Base-by-base conservation (phyloP, 2,113 vertebrate species). In the Cariama cristata region DNA sequence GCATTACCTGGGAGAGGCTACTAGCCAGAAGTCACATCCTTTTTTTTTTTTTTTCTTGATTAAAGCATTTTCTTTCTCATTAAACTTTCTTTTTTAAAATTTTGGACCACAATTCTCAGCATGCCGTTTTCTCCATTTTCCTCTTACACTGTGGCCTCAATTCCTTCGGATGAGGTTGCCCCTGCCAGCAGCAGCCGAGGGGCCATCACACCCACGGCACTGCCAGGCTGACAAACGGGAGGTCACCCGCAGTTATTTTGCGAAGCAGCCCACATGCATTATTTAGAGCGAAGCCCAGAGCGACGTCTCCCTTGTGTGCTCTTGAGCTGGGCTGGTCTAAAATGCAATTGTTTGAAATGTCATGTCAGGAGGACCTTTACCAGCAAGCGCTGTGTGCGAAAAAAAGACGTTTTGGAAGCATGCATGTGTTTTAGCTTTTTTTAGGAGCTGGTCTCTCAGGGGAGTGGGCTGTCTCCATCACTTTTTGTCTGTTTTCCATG, bases 331-430 rank as follows among this genome's bases (percentile, higher is more conserved):
- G 32, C 60, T 94, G 45, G 35, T 81, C 77, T 91, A 87, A 95
- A 93, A 86, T 60, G 56, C 56, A 72, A 68, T 89, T 81, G 92
- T 95, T 87, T 85, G 87, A 95, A 96, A 93, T 94, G 91, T 73
- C 91, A 58, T 2, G 33, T 81, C 84, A 84, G 80, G 33, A 91
- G 58, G 33, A 89, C 77, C 60, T 95, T 86, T 81, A 72, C 52
- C 69, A 67, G 47, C 21, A 71, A 87, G 52, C 2, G 1, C 83
- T 59, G 14, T 33, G 42, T 66, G 33, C 4, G 4, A 59, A 75
- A 84, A 77, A 47, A 17, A 77, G 47, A 42, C 0, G 0, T 55
- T 85, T 86, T 47, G 35, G 63, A 56, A 92, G 44, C 32, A 62
- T 2, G 1, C 24, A 6, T 40, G 11, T 77, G 23, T 68, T 90